Evolutionary conservation across 2,113 vertebrate species (phyloP).

Genomic region (Zingel zingel): DNA sequence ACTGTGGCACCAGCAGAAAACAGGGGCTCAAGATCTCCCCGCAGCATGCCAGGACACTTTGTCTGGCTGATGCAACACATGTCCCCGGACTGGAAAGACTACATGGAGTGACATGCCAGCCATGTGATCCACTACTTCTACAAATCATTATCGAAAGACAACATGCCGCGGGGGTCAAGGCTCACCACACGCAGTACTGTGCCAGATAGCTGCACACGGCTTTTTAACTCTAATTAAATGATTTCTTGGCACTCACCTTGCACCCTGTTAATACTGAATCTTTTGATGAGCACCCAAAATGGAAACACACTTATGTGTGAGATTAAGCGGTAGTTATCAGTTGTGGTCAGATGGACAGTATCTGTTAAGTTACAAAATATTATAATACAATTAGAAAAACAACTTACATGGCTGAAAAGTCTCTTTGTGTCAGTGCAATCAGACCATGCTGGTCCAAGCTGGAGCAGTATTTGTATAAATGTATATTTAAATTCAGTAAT

Average conservation of each 20-base stretch:
- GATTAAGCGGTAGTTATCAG: neutral
- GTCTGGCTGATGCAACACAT: conserved; percentile 39
- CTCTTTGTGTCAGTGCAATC: too few species aligned
- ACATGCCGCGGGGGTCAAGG: conserved; percentile 22
- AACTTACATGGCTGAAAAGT: neutral
- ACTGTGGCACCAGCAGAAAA: conserved; percentile 15
- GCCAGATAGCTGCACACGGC: neutral
- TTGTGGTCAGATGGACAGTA: neutral
- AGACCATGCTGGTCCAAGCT: neutral
- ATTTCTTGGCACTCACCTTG: conserved; percentile 29
- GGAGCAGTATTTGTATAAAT: neutral
- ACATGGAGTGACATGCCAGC: conserved; percentile 21
- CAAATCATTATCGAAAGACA: conserved; percentile 36
- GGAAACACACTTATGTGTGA: neutral
- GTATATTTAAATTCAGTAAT: neutral
- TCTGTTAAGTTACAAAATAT: neutral
- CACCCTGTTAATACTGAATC: neutral
- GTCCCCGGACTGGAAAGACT: conserved; percentile 36
- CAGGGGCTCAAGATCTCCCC: conserved; percentile 19
- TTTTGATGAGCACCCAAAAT: conserved; percentile 19
- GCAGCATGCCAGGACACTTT: neutral
- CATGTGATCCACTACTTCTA: conserved; percentile 1
- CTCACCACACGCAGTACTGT: neutral
- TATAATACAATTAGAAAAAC: neutral
- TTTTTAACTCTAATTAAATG: conserved; percentile 16